phyloP scores from a whole-genome alignment of 1,140 invertebrate species.

The Drosophila ananassae region DNA sequence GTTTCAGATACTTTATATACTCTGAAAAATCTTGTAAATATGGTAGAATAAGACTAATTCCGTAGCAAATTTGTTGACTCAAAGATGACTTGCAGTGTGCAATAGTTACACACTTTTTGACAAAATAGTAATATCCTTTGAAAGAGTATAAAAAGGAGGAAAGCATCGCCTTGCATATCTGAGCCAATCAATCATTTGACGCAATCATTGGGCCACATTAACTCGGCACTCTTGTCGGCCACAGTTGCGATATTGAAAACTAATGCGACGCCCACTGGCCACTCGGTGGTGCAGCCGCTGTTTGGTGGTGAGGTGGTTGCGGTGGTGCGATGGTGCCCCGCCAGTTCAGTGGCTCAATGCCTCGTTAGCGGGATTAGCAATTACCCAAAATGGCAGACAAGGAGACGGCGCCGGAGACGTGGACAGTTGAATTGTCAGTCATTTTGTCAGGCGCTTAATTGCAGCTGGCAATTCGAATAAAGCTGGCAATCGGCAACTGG shows the following conservation, averaged over 20 bases:
- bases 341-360: slow-evolving; percentile 39
- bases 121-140: not conserved
- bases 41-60: no score
- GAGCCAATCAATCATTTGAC: slow-evolving; percentile 81
- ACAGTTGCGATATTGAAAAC: slow-evolving; percentile 69
- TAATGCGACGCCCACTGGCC: slow-evolving; percentile 80
- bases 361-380: slow-evolving; percentile 82
- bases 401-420: slow-evolving; percentile 19
- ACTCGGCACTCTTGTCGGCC: slow-evolving; percentile 59
- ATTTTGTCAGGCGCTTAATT: slow-evolving; percentile 81
- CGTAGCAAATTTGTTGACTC: no score
- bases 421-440: slow-evolving; percentile 71
- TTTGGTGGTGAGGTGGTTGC: not conserved
- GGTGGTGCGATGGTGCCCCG: not conserved
- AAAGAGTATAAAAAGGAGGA: not conserved
- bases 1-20: no score
- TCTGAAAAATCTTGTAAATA: no score
- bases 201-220: slow-evolving; percentile 78
- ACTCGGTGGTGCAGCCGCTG: slow-evolving; percentile 20
- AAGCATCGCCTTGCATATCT: slow-evolving; percentile 56
- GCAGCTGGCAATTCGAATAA: slow-evolving; percentile 70
- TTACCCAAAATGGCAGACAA: slow-evolving; percentile 66
- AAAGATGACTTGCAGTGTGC: no score
- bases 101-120: no score
- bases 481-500: slow-evolving; percentile 46